Evolutionary conservation across 2,113 vertebrate genomes (phyloP), one percentile per base, ranked within the genome.

Genomic region (Carassius gibelio): DNA sequence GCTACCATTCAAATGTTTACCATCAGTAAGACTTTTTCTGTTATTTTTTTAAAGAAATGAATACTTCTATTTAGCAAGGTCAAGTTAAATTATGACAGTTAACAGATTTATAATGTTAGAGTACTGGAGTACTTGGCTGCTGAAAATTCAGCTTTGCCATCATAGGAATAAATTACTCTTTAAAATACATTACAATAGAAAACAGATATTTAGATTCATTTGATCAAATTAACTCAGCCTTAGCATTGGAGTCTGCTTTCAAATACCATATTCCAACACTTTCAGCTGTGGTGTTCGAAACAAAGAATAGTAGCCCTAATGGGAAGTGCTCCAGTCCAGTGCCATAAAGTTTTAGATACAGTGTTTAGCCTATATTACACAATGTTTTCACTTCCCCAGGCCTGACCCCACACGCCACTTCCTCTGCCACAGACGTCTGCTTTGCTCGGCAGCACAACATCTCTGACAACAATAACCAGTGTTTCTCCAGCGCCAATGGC

Each of bases 381-480:
- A 42, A 15, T 64, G 10, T 81, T 81, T 72, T 23, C n/a, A 19
- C 3, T 85, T 74, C 88, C 59, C n/a, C 89, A 99, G 98, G 94
- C 75, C 87, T 96, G 88, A 92, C 95, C 83, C 93, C 96, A 80
- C 94, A 96, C 87, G 90, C 94, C 45, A 94, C 91, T 84, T 92
- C 97, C 13, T 95, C 96, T 14, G 68, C 96, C 6, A 90, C 94
- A 38, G 98, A 99, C 86, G 94, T 96, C 71, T 96, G 95, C 89
- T 98, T 99, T 90, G 94, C 96, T 15, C 96, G 96, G 90, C 97
- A 97, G 80, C 96, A 97, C 92, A 97, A 96, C 69, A 89, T 93
- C 83, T 97, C 96, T 0, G 98, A 99, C 91, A 98, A 97, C 87
- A 98, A 98, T 91, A 98, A 97, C 92, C 97, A 98, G 91, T 96